These are phyloP conservation scores for Steinernema feltiae DNA, from an alignment of 1,140 invertebrate species.

Conservation along the genomic window DNA sequence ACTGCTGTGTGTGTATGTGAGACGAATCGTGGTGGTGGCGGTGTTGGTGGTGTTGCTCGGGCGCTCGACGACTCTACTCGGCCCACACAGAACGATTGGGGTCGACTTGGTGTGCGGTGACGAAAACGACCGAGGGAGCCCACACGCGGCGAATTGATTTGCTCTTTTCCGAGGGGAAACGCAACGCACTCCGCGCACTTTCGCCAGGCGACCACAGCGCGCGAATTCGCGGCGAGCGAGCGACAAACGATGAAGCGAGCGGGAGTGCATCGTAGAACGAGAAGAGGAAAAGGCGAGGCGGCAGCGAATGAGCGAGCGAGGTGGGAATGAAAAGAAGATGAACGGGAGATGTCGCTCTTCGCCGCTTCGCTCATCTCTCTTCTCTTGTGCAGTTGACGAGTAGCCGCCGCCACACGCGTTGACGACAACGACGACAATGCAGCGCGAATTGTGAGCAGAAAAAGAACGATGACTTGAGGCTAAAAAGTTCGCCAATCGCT, in stretches of 20 bases:
- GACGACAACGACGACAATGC: not conserved
- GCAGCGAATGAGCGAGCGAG: not conserved
- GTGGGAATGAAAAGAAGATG: not conserved
- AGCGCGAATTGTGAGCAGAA: too few species aligned
- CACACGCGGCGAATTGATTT: conserved; percentile 14
- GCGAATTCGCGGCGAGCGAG: not conserved
- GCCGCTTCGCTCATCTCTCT: not conserved
- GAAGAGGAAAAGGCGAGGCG: not conserved
- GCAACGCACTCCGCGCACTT: conserved; percentile 4
- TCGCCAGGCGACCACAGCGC: not conserved
- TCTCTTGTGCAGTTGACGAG: not conserved
- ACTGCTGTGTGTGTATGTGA: not conserved
- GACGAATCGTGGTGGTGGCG: not conserved
- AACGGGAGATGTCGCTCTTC: not conserved
- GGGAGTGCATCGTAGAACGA: not conserved
- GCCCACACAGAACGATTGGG: conserved; percentile 12
- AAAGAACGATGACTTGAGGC: not conserved
- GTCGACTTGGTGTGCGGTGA: not conserved
- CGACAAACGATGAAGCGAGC: not conserved
- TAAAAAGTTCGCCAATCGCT: not conserved
- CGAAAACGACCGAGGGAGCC: not conserved
- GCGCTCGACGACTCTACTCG: not conserved
- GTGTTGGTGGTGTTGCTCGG: not conserved
- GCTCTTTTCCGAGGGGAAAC: conserved; percentile 2
- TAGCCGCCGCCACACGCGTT: not conserved